phyloP scores from a whole-genome alignment of 2,888 invertebrate species.

The Hirtodrosophila alboralis region DNA sequence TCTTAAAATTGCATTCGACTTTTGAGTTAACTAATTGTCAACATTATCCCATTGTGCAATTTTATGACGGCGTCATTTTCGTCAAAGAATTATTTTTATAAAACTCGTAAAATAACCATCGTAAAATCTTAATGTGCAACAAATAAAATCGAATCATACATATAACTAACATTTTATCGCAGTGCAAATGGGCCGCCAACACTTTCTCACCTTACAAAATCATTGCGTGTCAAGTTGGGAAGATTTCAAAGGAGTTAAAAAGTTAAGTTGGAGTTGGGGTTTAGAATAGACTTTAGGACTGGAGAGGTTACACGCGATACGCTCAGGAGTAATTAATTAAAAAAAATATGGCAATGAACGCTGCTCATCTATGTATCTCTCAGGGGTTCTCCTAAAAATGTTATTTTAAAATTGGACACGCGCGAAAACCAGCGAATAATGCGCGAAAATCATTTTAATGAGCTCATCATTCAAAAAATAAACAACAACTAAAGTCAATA shows the following conservation, averaged over 20 bases:
- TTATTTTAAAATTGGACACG: constrained; percentile 37
- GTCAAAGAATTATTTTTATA: constrained; percentile 5
- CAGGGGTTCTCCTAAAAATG: constrained; percentile 15
- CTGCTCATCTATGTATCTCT: constrained; percentile 19
- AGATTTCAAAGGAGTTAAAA: background rate
- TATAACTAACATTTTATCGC: constrained; percentile 10
- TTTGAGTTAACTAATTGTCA: constrained; percentile 24
- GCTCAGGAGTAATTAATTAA: constrained; percentile 52
- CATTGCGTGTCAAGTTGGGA: constrained; percentile 34
- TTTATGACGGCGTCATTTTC: background rate
- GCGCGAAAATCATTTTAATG: constrained; percentile 63
- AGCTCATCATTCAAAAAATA: constrained; percentile 52
- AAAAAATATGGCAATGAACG: constrained; percentile 33
- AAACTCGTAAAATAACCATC: constrained; percentile 35
- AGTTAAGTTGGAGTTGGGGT: constrained; percentile 31
- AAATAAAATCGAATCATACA: constrained; percentile 8
- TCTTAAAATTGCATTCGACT: constrained; percentile 45
- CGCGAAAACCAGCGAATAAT: constrained; percentile 21
- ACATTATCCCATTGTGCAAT: constrained; percentile 14
- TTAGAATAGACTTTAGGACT: constrained; percentile 12
- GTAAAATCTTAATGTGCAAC: constrained; percentile 21
- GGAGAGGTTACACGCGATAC: constrained; percentile 44
- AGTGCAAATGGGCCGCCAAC: constrained; percentile 31
- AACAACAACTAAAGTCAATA: constrained; percentile 1
- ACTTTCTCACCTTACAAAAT: constrained; percentile 41